Conservation (phyloP, 2,113 vertebrate species). For the Lathamus discolor region DNA sequence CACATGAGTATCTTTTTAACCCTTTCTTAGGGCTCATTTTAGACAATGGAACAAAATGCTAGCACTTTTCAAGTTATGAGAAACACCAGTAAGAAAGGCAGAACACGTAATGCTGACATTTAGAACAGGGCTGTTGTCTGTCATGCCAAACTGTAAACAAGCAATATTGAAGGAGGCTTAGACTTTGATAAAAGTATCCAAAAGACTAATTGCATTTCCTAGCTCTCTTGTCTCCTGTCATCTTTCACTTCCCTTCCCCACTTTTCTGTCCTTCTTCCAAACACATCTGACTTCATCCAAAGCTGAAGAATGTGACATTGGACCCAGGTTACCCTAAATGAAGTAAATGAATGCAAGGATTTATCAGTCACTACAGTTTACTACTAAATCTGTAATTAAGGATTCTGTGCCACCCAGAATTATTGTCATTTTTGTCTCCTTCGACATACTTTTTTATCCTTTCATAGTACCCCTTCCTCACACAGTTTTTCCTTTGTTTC, state of each 20-base stretch:
- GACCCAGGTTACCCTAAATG: not conserved
- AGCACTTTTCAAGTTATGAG: not conserved
- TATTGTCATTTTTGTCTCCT: constrained; percentile 3
- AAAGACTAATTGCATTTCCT: not conserved
- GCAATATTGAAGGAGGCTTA: not conserved
- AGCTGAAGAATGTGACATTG: not conserved
- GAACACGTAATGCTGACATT: not conserved
- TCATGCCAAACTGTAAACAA: not conserved
- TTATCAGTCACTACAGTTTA: not conserved
- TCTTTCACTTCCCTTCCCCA: not conserved
- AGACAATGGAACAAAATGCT: not conserved
- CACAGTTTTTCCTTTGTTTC: constrained; percentile 17
- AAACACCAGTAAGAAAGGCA: not conserved
- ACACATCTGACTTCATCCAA: not conserved
- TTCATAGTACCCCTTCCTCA: not conserved
- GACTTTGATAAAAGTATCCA: not conserved
- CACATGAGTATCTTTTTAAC: not conserved
- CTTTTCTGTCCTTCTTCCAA: not conserved
- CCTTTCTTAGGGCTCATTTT: not conserved
- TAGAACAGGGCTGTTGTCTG: not conserved
- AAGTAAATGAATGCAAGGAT: not conserved
- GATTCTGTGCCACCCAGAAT: not conserved
- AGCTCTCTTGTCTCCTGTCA: not conserved
- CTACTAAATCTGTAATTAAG: constrained; percentile 26
- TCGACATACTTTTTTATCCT: not conserved